Percentiles rank a stretch among this genome's conserved stretches.
Conservation (phyloP, 2,888 invertebrate genomes). For the Kryphioiulus occultus region DNA sequence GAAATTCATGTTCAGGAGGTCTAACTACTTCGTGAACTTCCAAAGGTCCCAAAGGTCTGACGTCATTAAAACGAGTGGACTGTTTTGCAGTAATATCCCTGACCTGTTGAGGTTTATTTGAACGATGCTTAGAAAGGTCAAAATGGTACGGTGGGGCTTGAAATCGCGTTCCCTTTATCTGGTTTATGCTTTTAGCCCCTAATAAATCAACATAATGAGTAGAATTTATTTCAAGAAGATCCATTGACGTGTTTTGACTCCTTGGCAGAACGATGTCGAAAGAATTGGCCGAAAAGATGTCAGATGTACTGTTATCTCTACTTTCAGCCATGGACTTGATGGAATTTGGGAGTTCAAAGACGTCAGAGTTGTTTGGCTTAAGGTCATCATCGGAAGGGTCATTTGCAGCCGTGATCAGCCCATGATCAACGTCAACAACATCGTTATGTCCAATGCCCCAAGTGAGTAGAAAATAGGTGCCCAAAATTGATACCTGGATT, state of each 20-base stretch:
- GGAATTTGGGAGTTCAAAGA: neutral
- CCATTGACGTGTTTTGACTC: neutral
- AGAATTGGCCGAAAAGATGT: neutral
- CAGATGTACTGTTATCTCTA: neutral
- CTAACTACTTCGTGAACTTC: neutral
- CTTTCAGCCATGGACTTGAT: neutral
- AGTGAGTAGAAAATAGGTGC: slow-evolving; percentile 1
- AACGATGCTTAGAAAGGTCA: neutral
- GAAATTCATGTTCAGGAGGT: neutral
- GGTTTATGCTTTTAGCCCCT: neutral
- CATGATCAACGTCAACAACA: neutral
- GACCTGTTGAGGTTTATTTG: neutral
- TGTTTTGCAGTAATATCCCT: neutral
- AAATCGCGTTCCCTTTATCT: neutral
- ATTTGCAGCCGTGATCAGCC: neutral
- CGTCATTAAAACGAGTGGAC: neutral
- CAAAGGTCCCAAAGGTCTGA: neutral
- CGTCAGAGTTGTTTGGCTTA: neutral
- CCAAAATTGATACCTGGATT: neutral
- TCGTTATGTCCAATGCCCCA: slow-evolving; percentile 4
- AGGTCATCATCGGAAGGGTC: neutral
- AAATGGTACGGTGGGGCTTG: neutral
- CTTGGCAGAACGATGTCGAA: neutral
- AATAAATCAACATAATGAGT: neutral
- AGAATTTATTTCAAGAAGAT: neutral